Evolutionary conservation across 2,888 invertebrate genomes (phyloP).

Genomic region (Invenusta paracnida): DNA sequence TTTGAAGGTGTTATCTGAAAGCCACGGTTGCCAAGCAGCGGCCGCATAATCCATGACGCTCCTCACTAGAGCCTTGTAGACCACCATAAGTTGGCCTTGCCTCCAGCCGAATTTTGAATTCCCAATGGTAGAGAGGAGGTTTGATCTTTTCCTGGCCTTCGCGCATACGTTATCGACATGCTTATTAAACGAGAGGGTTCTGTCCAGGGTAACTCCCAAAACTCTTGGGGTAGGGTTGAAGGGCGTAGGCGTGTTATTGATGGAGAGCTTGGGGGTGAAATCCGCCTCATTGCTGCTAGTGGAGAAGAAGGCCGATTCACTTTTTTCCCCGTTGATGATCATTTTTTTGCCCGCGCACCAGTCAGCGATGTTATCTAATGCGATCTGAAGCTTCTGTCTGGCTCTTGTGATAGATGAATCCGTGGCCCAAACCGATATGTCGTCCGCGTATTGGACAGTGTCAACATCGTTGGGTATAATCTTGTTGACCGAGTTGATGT

Average conservation of each 20-base stretch:
- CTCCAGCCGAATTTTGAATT: not conserved
- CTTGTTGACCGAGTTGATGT: not conserved
- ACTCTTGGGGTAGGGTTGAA: not conserved
- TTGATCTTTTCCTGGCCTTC: not conserved
- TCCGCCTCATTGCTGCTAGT: not conserved
- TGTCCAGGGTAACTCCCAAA: not conserved
- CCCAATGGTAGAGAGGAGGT: not conserved
- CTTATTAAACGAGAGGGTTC: not conserved
- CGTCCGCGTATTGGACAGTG: not conserved
- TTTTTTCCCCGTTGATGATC: no score
- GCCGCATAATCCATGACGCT: not conserved
- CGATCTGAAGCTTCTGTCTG: not conserved
- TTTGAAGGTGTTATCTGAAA: not conserved
- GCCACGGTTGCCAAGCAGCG: not conserved
- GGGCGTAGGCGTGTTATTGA: not conserved
- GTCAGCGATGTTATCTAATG: no score
- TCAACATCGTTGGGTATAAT: not conserved
- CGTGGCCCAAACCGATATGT: not conserved
- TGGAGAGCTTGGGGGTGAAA: not conserved
- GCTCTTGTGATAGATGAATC: not conserved
- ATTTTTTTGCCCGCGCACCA: no score
- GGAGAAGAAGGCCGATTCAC: not conserved
- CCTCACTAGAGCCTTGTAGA: no score
- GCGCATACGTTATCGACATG: not conserved
- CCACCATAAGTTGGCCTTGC: not conserved